A percentile compares a stretch with the other conserved stretches of the same genome.
Evolutionary conservation across 2,113 vertebrate genomes (phyloP).

Genomic region (Gymnocephalus cernua): DNA sequence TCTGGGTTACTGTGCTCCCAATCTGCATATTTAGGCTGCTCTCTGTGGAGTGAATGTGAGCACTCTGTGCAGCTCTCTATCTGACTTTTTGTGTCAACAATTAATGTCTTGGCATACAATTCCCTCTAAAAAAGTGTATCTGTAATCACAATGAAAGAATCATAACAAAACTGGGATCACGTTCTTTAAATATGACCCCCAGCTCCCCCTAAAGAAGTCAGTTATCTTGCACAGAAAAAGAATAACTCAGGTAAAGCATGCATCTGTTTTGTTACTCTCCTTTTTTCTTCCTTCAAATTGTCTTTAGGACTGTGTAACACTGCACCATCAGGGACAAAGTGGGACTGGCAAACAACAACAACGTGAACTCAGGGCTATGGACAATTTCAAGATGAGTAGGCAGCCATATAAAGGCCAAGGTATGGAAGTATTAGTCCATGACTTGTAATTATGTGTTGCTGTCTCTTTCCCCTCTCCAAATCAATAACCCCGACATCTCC

Average conservation of each 20-base stretch:
- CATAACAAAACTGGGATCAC: not conserved
- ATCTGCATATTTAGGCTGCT: conserved; percentile 30
- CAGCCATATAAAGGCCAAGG: conserved; percentile 48
- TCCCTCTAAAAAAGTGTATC: conserved; percentile 27
- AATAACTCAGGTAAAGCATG: conserved; percentile 28
- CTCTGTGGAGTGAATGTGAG: conserved; percentile 49
- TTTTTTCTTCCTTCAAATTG: conserved; percentile 41
- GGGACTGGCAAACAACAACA: conserved; percentile 41
- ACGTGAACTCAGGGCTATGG: conserved; percentile 35
- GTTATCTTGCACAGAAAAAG: not conserved
- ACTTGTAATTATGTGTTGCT: conserved; percentile 60
- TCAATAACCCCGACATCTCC: conserved; percentile 51
- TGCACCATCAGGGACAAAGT: conserved; percentile 32
- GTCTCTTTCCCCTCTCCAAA: conserved; percentile 30
- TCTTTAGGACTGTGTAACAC: conserved; percentile 18
- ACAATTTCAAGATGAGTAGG: conserved; percentile 43
- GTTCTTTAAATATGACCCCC: not conserved
- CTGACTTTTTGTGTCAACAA: conserved; percentile 22
- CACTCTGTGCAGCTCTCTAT: conserved; percentile 26
- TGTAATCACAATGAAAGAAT: conserved; percentile 29
- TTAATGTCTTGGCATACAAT: conserved; percentile 31
- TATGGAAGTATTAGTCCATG: conserved; percentile 33
- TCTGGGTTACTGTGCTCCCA: conserved; percentile 42
- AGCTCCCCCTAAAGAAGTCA: not conserved
- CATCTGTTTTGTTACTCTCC: conserved; percentile 14